Conservation (phyloP, 1,140 invertebrate genomes). For the Drosophila pseudoobscura region DNA sequence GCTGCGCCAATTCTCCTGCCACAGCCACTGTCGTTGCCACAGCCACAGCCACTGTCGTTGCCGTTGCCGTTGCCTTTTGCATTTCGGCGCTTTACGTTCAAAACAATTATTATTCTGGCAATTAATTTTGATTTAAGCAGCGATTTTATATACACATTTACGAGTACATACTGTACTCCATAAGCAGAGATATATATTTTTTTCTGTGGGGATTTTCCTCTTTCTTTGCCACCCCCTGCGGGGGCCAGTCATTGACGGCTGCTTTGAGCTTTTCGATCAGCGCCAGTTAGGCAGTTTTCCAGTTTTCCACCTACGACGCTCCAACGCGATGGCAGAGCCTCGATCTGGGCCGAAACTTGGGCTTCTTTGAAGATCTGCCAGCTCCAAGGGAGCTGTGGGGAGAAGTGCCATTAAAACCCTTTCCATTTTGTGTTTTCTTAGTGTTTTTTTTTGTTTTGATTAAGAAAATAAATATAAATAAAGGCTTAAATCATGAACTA, state of each 20-base stretch:
- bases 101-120: slow-evolving; percentile 82
- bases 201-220: slow-evolving; percentile 15
- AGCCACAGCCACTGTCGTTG: slow-evolving; percentile 1
- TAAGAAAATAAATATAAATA: slow-evolving; percentile 30
- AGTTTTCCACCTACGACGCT: slow-evolving; percentile 23
- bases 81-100: slow-evolving; percentile 79
- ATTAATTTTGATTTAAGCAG: slow-evolving; percentile 82
- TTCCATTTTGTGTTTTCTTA: neutral
- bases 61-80: slow-evolving; percentile 49
- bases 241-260: slow-evolving; percentile 26
- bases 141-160: slow-evolving; percentile 75
- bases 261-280: slow-evolving; percentile 38
- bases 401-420: neutral
- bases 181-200: slow-evolving; percentile 24
- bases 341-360: neutral
- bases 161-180: slow-evolving; percentile 16
- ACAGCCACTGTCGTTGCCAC: slow-evolving; percentile 1
- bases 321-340: slow-evolving; percentile 24
- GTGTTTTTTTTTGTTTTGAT: slow-evolving; percentile 1
- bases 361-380: slow-evolving; percentile 9
- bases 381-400: no score
- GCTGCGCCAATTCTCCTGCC: slow-evolving; percentile 75
- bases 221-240: slow-evolving; percentile 12
- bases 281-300: slow-evolving; percentile 9
- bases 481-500: slow-evolving; percentile 37